These are phyloP conservation scores for Pachyrhynchus sulphureomaculatus DNA, from an alignment of 1,140 invertebrate species.

Conservation along the genomic window DNA sequence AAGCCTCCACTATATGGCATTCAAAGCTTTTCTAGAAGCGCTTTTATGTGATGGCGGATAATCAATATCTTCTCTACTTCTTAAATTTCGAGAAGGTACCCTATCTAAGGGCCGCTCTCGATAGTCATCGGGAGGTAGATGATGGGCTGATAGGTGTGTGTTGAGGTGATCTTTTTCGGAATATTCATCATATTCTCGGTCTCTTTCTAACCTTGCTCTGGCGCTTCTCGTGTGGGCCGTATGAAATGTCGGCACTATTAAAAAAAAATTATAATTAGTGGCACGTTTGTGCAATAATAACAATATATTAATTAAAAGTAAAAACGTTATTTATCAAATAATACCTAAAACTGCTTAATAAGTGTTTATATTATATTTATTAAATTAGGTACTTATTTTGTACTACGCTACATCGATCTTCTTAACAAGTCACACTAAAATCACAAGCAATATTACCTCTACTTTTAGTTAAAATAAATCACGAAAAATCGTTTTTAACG, in stretches of 20 bases:
- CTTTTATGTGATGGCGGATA: constrained; percentile 54
- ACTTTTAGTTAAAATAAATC: too few species aligned
- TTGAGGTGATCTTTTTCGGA: constrained; percentile 42
- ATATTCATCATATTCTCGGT: constrained; percentile 53
- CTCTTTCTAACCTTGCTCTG: constrained; percentile 48
- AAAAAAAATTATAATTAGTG: constrained; percentile 15
- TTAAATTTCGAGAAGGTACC: constrained; percentile 41
- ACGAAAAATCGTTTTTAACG: too few species aligned
- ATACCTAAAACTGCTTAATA: too few species aligned
- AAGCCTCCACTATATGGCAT: constrained; percentile 57
- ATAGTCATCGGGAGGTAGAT: constrained; percentile 46
- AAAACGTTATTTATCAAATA: not conserved
- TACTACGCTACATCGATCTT: too few species aligned
- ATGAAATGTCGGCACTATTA: constrained; percentile 46
- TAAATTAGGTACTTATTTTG: too few species aligned
- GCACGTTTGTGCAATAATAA: not conserved
- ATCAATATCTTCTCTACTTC: constrained; percentile 52
- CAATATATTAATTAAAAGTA: not conserved
- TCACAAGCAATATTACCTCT: too few species aligned
- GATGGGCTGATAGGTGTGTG: constrained; percentile 36
- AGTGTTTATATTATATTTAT: too few species aligned
- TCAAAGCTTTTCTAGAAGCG: constrained; percentile 55
- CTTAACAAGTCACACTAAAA: too few species aligned
- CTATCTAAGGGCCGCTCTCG: constrained; percentile 39
- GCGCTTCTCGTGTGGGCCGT: constrained; percentile 42